phyloP scores from a whole-genome alignment of 2,888 invertebrate genomes.

The Sphaerophoria taeniata region DNA sequence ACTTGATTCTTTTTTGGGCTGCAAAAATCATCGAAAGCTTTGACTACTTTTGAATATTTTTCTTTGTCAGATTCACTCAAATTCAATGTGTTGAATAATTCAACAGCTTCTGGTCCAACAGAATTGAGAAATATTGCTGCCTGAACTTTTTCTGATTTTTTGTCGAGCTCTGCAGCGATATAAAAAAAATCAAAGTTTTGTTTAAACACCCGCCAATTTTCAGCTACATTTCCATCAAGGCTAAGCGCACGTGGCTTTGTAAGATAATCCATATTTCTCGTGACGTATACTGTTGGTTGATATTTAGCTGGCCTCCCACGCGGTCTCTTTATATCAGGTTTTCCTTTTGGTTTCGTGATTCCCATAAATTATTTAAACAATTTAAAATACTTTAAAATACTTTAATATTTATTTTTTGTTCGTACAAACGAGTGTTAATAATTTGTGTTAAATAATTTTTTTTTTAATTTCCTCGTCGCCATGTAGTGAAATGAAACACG shows the following conservation, averaged over 20 bases:
- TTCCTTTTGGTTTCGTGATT: constrained; percentile 10
- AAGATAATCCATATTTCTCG: constrained; percentile 27
- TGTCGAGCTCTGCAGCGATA: neutral
- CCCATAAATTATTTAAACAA: neutral
- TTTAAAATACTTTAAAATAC: too few relatives aligned
- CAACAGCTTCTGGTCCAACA: constrained; percentile 59
- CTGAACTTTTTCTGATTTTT: constrained; percentile 8
- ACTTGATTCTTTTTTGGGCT: constrained; percentile 60
- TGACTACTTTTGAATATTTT: constrained; percentile 33
- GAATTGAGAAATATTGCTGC: constrained; percentile 54
- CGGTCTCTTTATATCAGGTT: neutral
- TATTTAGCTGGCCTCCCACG: constrained; percentile 4
- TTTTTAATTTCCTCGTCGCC: too few relatives aligned
- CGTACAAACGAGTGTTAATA: too few relatives aligned
- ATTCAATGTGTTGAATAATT: constrained; percentile 50
- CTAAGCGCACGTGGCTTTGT: constrained; percentile 21
- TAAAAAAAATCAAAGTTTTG: constrained; percentile 20
- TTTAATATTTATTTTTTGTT: too few relatives aligned
- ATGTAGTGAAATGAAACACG: too few relatives aligned
- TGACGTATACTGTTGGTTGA: constrained; percentile 4
- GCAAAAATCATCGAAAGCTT: constrained; percentile 55
- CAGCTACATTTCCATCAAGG: constrained; percentile 13
- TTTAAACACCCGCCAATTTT: constrained; percentile 21
- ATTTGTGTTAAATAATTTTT: too few relatives aligned
- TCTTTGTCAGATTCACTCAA: constrained; percentile 40